Conservation (phyloP, 1,140 invertebrate genomes). For the Argopecten irradians region DNA sequence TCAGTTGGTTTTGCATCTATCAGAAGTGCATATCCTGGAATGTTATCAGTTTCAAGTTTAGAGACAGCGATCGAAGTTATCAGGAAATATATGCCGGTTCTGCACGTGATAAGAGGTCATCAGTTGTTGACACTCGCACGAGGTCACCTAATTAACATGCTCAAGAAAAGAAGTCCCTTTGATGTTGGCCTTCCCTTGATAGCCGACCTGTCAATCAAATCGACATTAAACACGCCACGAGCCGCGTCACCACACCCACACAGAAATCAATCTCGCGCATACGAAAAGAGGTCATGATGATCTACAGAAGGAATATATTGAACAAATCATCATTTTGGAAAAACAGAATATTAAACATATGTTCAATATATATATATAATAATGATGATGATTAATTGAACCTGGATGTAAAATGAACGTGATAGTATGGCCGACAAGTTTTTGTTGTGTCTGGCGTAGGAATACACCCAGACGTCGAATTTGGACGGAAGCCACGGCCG, state of each 20-base stretch:
- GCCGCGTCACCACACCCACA: conserved; percentile 12
- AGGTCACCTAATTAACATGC: conserved; percentile 16
- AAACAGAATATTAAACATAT: neutral
- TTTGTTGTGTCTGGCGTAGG: neutral
- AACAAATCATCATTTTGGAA: neutral
- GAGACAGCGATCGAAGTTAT: neutral
- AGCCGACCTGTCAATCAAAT: neutral
- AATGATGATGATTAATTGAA: neutral
- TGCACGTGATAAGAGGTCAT: neutral
- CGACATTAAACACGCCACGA: conserved; percentile 20
- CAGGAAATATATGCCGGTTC: neutral
- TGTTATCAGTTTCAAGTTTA: neutral
- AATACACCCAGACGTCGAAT: neutral
- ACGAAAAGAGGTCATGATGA: neutral
- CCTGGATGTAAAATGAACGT: neutral
- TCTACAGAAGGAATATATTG: neutral
- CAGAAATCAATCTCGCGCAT: neutral
- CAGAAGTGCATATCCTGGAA: no score
- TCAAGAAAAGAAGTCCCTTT: neutral
- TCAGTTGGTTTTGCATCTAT: neutral
- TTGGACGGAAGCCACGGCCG: conserved; percentile 44
- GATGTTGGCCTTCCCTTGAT: conserved; percentile 14
- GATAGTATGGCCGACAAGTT: neutral
- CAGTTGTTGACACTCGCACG: neutral
- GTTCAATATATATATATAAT: neutral